phyloP scores from a whole-genome alignment of 1,140 invertebrate genomes.

The Dreissena rostriformis region DNA sequence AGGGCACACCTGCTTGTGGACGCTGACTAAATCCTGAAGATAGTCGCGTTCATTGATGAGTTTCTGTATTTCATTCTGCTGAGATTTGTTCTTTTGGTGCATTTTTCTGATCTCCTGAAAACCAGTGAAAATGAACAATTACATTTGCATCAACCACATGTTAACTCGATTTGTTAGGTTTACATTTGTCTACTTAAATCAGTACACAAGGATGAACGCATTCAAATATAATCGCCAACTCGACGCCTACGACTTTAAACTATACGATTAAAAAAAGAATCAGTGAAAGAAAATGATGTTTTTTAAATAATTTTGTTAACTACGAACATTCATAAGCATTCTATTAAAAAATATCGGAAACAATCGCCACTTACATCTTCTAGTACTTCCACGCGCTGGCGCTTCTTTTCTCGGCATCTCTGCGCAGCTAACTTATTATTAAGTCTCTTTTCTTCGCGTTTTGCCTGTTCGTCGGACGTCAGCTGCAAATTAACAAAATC shows the following conservation, averaged over 20 bases:
- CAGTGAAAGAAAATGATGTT: too few relatives aligned
- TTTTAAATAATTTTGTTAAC: too few relatives aligned
- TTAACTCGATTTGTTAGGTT: too few relatives aligned
- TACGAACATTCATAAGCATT: too few relatives aligned
- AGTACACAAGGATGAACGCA: too few relatives aligned
- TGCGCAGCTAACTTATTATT: slow-evolving; percentile 97
- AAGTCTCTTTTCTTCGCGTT: slow-evolving; percentile 92
- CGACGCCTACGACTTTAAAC: too few relatives aligned
- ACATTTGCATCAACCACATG: slow-evolving; percentile 78
- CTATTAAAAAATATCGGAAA: background rate
- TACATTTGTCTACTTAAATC: too few relatives aligned
- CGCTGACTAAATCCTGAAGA: slow-evolving; percentile 63
- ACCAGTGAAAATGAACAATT: slow-evolving; percentile 3
- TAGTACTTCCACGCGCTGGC: slow-evolving; percentile 92
- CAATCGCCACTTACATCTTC: slow-evolving; percentile 83
- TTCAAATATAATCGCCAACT: too few relatives aligned
- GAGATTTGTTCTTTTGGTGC: slow-evolving; percentile 58
- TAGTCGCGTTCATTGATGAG: slow-evolving; percentile 65
- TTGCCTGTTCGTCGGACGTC: slow-evolving; percentile 95
- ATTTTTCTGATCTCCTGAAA: slow-evolving; percentile 63
- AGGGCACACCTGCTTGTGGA: slow-evolving; percentile 66
- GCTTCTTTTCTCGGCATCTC: slow-evolving; percentile 96
- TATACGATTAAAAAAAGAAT: too few relatives aligned
- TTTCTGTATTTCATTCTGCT: slow-evolving; percentile 60
- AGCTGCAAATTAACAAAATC: slow-evolving; percentile 84